Evolutionary conservation across 2,888 invertebrate genomes (phyloP), one percentile per base, ranked within the genome.

Genomic region (Kuschelorhynchus macadamiae): DNA sequence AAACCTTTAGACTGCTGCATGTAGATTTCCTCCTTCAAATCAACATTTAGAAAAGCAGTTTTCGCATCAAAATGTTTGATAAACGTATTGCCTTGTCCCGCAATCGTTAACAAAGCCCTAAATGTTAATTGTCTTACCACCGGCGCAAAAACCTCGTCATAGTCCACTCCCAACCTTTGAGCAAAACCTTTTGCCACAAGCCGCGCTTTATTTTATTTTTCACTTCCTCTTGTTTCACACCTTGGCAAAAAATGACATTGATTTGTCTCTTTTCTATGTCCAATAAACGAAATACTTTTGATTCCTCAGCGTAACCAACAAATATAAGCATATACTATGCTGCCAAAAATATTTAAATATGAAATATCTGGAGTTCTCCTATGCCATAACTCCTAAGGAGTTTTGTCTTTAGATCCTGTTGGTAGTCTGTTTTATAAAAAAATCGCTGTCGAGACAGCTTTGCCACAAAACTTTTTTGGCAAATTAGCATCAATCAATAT

Each of bases 341-440:
- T 46, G n/a, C 78, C 80, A 71, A 81, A 81, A 12, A 61, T 63
- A 53, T 67, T 59, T 2, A 78, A 12, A 42, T 76, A 57, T 11
- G 44, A 21, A 0, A 81, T 56, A 33, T 74, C 55, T 3, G 78
- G 77, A 39, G 46, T 57, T 21, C 57, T 67, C 1, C 74, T 75
- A 12, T 46, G 65, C 75, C 78, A 74, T 14, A 52, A 8, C 56
- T 79, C 77, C 33, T 50, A 74, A 1, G 78, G 76, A 3, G 76
- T 78, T 63, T 65, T 72, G 7, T 71, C 74, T 9, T 64, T 36
- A 3, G 56, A 63, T 36, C 44, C 75, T 12, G 76, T 75, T n/a
- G 75, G 74, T 32, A 74, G 71, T 41, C 81, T 60, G 56, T 82
- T 82, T 36, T 72, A 59, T 5, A 81, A 52, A 52, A 80, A 80